Conservation (phyloP, 2,888 invertebrate genomes). For the Tinea semifulvella region DNA sequence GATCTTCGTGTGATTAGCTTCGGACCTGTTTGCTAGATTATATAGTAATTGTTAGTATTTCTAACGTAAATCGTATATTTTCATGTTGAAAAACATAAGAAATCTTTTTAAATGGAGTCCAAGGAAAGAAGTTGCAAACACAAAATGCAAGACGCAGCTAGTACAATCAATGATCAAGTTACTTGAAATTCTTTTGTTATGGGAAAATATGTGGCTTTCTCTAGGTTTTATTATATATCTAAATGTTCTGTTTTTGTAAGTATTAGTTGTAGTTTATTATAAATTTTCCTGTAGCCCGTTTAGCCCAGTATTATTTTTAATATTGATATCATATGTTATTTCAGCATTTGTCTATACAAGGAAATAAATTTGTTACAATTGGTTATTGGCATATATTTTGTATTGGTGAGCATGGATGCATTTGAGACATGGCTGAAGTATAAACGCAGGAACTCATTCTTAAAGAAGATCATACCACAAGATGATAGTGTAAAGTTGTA, state of each 20-base stretch:
- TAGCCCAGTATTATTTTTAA: background rate
- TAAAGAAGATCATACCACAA: slow-evolving; percentile 36
- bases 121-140: slow-evolving; percentile 30
- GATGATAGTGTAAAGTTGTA: slow-evolving; percentile 33
- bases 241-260: slow-evolving; percentile 47
- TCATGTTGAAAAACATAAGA: slow-evolving; percentile 39
- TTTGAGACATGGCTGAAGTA: slow-evolving; percentile 52
- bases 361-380: slow-evolving; percentile 43
- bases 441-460: slow-evolving; percentile 49
- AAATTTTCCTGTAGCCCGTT: too few relatives aligned
- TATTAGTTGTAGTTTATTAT: slow-evolving; percentile 19
- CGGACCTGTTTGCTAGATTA: too few relatives aligned
- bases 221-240: slow-evolving; percentile 38
- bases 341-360: slow-evolving; percentile 39
- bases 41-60: too few relatives aligned
- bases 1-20: too few relatives aligned
- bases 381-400: slow-evolving; percentile 30
- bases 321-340: slow-evolving; percentile 21
- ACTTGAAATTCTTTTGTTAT: slow-evolving; percentile 54
- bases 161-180: slow-evolving; percentile 39
- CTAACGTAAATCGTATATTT: background rate
- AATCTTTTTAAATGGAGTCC: slow-evolving; percentile 33
- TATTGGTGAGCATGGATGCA: slow-evolving; percentile 38
- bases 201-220: slow-evolving; percentile 50
- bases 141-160: slow-evolving; percentile 32